A percentile compares a stretch with the other conserved stretches of the same genome.
Evolutionary conservation across 2,888 invertebrate species (phyloP).

Genomic region (Stictocephala bisonia): DNA sequence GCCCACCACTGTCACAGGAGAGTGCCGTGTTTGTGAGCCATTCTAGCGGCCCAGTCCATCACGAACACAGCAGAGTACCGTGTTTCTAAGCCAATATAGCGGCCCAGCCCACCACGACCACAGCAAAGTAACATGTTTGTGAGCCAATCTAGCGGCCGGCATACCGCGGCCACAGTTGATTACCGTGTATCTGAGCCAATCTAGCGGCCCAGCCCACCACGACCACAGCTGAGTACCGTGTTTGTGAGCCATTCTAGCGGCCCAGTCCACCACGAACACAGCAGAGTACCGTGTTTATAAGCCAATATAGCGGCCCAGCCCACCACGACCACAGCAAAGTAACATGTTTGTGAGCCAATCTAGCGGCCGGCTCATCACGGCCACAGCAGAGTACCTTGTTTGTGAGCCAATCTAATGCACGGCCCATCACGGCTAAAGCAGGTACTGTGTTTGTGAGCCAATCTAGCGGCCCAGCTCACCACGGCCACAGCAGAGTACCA

Average conservation of each 20-base stretch:
- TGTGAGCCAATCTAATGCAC: no score
- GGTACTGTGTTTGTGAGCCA: constrained; percentile 28
- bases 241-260: no score
- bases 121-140: no score
- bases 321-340: constrained; percentile 13
- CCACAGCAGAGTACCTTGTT: no score
- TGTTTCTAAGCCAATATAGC: constrained; percentile 26
- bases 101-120: background rate
- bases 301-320: no score
- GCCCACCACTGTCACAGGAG: background rate
- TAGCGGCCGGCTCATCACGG: background rate
- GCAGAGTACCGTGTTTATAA: no score
- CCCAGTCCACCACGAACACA: no score
- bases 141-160: no score
- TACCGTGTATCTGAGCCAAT: constrained; percentile 26
- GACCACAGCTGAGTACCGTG: background rate
- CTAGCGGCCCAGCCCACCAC: background rate
- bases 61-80: constrained; percentile 15
- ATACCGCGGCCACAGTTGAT: no score
- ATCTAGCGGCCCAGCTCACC: background rate
- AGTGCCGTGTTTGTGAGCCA: no score
- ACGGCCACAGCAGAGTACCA: background rate
- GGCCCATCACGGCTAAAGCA: no score
- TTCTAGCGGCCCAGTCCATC: no score
- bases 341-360: constrained; percentile 30